These are phyloP conservation scores for Lycocerus yunnanus DNA, from an alignment of 2,888 invertebrate genomes.

Conservation along the genomic window DNA sequence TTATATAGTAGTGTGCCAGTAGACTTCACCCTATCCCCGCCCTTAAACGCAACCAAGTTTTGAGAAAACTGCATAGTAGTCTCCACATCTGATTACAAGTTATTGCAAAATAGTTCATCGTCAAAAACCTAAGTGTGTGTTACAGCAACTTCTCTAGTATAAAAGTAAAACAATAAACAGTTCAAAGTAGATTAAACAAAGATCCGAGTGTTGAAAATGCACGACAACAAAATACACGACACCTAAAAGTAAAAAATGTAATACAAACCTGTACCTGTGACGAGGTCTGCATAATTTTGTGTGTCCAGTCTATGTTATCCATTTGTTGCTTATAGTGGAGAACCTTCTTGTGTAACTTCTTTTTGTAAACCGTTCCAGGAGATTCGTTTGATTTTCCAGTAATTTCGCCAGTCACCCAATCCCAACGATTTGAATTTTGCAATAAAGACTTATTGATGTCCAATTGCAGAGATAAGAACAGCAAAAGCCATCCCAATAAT, in stretches of 20 bases:
- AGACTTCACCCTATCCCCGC: no score
- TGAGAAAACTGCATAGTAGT: no score
- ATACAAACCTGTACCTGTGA: conserved; percentile 52
- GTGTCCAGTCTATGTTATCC: conserved; percentile 70
- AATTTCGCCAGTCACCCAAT: conserved; percentile 84
- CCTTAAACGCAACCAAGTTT: no score
- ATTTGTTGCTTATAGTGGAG: conserved; percentile 69
- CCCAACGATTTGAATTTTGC: conserved; percentile 71
- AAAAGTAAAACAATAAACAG: not conserved
- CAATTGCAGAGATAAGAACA: conserved; percentile 76
- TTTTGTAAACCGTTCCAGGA: conserved; percentile 57
- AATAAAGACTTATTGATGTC: conserved; percentile 52
- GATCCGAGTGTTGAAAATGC: not conserved
- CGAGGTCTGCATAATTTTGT: conserved; percentile 65
- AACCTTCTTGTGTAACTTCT: conserved; percentile 74
- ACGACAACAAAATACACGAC: not conserved
- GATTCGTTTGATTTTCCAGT: conserved; percentile 54
- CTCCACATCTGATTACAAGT: no score
- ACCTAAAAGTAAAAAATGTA: conserved; percentile 12
- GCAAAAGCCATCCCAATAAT: conserved; percentile 74
- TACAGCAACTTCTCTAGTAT: no score
- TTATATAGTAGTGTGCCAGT: no score
- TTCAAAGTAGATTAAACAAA: not conserved
- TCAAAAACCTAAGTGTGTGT: no score
- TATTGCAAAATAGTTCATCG: no score